Base-by-base conservation (phyloP, 2,113 vertebrate genomes). In the Atlantisia rogersi region DNA sequence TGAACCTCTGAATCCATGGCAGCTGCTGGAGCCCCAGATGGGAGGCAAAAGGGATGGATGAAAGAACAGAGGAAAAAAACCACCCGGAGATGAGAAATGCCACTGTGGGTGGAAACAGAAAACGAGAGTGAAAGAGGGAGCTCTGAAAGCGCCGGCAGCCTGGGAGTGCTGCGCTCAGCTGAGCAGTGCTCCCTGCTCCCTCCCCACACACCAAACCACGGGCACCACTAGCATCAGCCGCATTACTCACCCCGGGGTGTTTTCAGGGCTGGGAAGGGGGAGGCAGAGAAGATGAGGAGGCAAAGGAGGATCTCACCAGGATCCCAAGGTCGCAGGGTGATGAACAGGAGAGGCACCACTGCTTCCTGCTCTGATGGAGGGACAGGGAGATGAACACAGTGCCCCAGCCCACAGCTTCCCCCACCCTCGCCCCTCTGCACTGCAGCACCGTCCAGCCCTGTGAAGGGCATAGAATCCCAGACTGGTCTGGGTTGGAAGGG, bases 341-440 rank as follows among this genome's bases (percentile, higher is more conserved):
- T 20, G 40, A 12, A 29, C 25, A 31, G 48, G 21, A 44, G 12
- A 78, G 29, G 42, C 28, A 40, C 17, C 21, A 3, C 40, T 15
- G 50, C n/a, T 28, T 35, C 1, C 0, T 16, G 39, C 26, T 31
- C 24, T 13, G 60, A 11, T 1, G 14, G 25, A 63, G 77, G 25
- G 21, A 35, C 3, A 24, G 20, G 8, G 25, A 56, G 24, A 18
- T 3, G 2, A 2, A 26, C 0, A 0, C 3, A 10, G 12, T 5
- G 13, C 10, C 65, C n/a, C 52, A 22, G n/a, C 22, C 24, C 12
- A 2, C 0, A 0, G 59, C 15, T 3, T 15, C 31, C 44, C 56
- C 20, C 18, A 20, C 35, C 12, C 58, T 20, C 17, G n/a, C 28
- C 60, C 68, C 25, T 39, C 48, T 21, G 9, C 10, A 2, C 71